A percentile compares a stretch with the other conserved stretches of the same genome.
Conservation (phyloP, 2,113 vertebrate genomes). For the Mobula hypostoma region DNA sequence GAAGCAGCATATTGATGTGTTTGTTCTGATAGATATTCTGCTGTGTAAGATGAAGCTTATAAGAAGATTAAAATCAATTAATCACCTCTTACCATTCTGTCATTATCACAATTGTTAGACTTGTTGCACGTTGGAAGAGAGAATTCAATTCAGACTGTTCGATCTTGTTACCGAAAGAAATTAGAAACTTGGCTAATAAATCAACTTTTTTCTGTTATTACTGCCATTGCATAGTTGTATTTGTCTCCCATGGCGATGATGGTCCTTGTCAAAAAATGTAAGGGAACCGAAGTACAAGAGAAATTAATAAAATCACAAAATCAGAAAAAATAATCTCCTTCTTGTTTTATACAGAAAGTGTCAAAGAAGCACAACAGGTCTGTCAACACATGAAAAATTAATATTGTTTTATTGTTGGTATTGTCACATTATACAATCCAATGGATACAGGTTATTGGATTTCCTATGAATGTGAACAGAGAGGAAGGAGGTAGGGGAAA, state of each 20-base stretch:
- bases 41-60: not conserved
- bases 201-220: not conserved
- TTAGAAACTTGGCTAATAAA: not conserved
- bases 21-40: not conserved
- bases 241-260: not conserved
- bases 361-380: not conserved
- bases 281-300: not conserved
- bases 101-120: not conserved
- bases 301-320: not conserved
- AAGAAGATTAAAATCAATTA: slow-evolving; percentile 6
- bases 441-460: not conserved
- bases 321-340: not conserved
- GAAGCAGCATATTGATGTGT: not conserved
- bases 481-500: not conserved
- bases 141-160: not conserved
- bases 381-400: not conserved
- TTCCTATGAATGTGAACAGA: not conserved
- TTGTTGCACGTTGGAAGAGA: not conserved
- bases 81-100: not conserved
- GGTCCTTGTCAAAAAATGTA: not conserved
- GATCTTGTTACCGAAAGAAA: not conserved
- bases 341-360: not conserved
- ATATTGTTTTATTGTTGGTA: not conserved
- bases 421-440: not conserved
- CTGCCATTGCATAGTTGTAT: not conserved